These are phyloP conservation scores for Polypedilum pembai DNA, from an alignment of 1,140 invertebrate genomes.

Conservation along the genomic window DNA sequence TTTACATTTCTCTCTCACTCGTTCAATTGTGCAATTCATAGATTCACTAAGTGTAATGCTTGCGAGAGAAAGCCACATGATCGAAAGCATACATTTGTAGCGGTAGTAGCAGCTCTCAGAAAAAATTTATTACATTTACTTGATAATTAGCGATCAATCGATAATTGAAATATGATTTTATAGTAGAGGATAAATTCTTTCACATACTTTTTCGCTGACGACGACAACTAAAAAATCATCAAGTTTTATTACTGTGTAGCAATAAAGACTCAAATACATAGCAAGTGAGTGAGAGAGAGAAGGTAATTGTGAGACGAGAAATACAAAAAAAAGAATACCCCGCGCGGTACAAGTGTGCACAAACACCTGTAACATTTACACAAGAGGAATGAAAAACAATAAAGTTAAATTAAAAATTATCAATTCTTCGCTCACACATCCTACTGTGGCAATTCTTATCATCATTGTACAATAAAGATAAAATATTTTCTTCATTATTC, in stretches of 20 bases:
- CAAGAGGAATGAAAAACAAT: conserved; percentile 6
- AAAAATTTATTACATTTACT: conserved; percentile 1
- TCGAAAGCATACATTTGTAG: neutral
- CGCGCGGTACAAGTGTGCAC: neutral
- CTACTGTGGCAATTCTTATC: neutral
- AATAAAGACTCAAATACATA: neutral
- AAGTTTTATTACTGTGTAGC: neutral
- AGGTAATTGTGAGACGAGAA: neutral
- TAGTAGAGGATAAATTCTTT: conserved; percentile 6
- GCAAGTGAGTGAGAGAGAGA: neutral
- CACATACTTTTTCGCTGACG: neutral
- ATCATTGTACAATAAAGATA: neutral
- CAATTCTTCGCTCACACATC: neutral
- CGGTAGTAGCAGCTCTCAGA: neutral
- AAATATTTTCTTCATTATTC: neutral
- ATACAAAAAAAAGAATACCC: neutral
- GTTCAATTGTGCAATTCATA: too few relatives aligned
- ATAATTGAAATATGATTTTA: conserved; percentile 20
- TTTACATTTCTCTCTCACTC: too few relatives aligned
- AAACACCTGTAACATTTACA: neutral
- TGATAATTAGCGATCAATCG: neutral
- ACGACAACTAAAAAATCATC: neutral
- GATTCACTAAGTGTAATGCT: too few relatives aligned
- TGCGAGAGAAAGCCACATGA: neutral
- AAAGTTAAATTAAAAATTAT: neutral